phyloP scores from a whole-genome alignment of 2,113 vertebrate genomes.

The Copsychus sechellarum region DNA sequence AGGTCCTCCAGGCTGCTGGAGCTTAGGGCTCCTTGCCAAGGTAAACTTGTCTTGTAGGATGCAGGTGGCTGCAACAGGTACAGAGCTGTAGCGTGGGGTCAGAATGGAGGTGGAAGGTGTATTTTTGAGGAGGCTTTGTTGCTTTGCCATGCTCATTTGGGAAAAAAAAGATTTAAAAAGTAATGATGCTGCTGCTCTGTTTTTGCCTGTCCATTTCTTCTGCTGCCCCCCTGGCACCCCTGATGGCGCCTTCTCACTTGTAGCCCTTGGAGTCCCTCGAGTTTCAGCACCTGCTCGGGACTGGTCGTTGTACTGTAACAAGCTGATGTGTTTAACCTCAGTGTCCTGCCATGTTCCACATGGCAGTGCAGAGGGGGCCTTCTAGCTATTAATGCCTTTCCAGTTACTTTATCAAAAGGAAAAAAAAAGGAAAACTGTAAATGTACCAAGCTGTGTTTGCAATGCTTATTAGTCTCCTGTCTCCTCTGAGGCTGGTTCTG shows the following conservation, averaged over 20 bases:
- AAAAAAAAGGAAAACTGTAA: conserved; percentile 8
- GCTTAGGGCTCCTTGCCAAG: fast-evolving
- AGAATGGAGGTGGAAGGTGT: neutral
- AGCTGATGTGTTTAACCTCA: conserved; percentile 10
- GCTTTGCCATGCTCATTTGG: neutral
- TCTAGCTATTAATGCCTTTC: conserved; percentile 60
- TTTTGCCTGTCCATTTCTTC: neutral
- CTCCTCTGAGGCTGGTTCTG: conserved; percentile 46
- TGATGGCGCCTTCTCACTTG: neutral
- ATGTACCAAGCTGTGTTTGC: conserved; percentile 65
- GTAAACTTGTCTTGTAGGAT: neutral
- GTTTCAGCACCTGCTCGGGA: neutral
- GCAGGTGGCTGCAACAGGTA: neutral
- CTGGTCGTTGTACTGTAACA: conserved; percentile 42
- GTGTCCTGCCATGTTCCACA: neutral
- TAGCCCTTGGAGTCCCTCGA: neutral
- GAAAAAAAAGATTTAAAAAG: neutral
- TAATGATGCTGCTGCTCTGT: neutral
- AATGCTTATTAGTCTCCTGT: conserved; percentile 9
- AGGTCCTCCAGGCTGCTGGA: neutral
- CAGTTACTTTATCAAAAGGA: conserved; percentile 31
- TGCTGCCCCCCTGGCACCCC: neutral
- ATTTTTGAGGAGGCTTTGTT: neutral
- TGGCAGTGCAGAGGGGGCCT: conserved; percentile 37
- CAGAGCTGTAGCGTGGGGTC: neutral